phyloP scores from a whole-genome alignment of 2,888 invertebrate genomes.

The Polydrusus pterygomalis region DNA sequence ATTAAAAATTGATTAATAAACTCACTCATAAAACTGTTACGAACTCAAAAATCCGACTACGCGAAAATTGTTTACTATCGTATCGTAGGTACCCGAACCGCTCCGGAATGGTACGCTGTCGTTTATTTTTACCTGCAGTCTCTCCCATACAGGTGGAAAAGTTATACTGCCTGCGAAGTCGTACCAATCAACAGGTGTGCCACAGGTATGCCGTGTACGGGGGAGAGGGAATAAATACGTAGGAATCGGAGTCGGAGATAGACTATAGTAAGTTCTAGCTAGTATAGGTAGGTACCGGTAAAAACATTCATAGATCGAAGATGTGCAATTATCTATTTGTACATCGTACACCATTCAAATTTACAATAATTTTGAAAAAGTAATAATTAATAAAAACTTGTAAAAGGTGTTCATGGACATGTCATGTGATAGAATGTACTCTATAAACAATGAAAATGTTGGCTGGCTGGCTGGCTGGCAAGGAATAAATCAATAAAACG shows the following conservation, averaged over 20 bases:
- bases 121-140: constrained; percentile 37
- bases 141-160: constrained; percentile 53
- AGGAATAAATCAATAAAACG: too few species aligned
- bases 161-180: constrained; percentile 51
- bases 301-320: neutral
- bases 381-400: too few species aligned
- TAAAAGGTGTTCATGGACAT: too few species aligned
- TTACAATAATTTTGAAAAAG: too few species aligned
- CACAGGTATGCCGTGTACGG: constrained; percentile 54
- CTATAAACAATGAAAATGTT: too few species aligned
- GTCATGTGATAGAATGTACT: too few species aligned
- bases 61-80: constrained; percentile 31
- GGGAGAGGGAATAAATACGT: constrained; percentile 7
- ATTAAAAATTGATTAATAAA: neutral
- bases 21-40: neutral
- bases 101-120: constrained; percentile 28
- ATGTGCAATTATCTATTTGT: too few species aligned
- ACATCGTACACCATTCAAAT: too few species aligned
- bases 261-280: too few species aligned
- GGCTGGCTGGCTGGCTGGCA: too few species aligned
- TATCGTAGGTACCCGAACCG: constrained; percentile 8
- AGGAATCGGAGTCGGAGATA: too few species aligned
- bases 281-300: too few species aligned
- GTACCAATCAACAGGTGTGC: constrained; percentile 55
- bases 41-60: constrained; percentile 1